Conservation (phyloP, 35 echinoderm and acorn worm species). For the Chiridota heheva region DNA sequence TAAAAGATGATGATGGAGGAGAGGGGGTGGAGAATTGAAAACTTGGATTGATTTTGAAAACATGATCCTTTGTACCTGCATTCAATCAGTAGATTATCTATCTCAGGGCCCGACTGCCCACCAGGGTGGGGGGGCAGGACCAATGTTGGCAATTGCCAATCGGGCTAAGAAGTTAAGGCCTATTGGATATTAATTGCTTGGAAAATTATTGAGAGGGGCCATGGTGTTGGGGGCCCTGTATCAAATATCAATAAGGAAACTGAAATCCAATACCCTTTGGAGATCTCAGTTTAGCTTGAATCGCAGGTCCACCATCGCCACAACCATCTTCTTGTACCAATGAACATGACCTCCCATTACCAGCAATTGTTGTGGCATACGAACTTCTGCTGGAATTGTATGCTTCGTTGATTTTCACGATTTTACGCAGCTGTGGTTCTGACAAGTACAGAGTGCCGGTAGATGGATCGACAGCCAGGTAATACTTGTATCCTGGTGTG, state of each 20-base stretch:
- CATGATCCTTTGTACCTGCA: too few species aligned
- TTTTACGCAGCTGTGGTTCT: constrained; percentile 72
- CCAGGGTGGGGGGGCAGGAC: too few species aligned
- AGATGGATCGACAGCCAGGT: constrained; percentile 74
- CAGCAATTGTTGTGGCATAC: constrained; percentile 60
- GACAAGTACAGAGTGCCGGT: constrained; percentile 80
- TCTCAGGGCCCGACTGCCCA: too few species aligned
- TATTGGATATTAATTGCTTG: too few species aligned
- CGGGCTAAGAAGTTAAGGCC: too few species aligned
- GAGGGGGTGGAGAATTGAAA: too few species aligned
- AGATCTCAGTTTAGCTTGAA: constrained; percentile 71
- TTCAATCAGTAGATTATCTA: too few species aligned
- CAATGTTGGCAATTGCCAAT: too few species aligned
- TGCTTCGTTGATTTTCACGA: constrained; percentile 51
- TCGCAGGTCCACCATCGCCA: constrained; percentile 80
- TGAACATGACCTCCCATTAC: constrained; percentile 65
- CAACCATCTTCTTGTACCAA: constrained; percentile 70
- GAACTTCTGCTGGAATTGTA: constrained; percentile 43
- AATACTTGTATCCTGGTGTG: constrained; percentile 91
- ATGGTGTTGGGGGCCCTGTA: too few species aligned
- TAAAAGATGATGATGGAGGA: too few species aligned
- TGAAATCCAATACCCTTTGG: constrained; percentile 81
- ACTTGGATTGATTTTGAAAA: too few species aligned
- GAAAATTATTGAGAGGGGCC: too few species aligned
- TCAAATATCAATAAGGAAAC: not conserved